Conservation (phyloP, 92 coral and sea anemone species). For the Palythoa caribaeorum region DNA sequence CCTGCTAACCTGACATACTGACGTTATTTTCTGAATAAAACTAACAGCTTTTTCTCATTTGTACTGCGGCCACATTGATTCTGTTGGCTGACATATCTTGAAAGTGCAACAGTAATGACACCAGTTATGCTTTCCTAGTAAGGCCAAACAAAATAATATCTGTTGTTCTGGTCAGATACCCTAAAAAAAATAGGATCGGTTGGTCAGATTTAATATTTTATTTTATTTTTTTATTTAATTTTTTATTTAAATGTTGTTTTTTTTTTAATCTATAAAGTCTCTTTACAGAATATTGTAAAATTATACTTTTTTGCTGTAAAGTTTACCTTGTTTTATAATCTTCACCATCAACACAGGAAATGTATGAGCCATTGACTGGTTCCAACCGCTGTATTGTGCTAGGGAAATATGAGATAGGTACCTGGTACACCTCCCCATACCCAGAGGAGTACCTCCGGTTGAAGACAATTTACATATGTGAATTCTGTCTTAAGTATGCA, state of each 20-base stretch:
- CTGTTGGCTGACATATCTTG: too few species aligned
- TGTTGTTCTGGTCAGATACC: too few species aligned
- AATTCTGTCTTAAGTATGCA: slow-evolving; percentile 96
- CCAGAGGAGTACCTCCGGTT: slow-evolving; percentile 97
- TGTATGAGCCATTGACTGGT: slow-evolving; percentile 68
- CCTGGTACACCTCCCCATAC: slow-evolving; percentile 99
- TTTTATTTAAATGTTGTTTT: background rate
- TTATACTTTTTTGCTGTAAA: background rate
- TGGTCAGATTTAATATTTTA: too few species aligned
- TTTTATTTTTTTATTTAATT: background rate
- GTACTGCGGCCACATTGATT: too few species aligned
- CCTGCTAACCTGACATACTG: too few species aligned
- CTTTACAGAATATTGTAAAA: background rate
- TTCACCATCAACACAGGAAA: slow-evolving; percentile 45
- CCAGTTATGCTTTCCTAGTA: too few species aligned
- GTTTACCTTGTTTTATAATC: background rate
- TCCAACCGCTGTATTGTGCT: slow-evolving; percentile 85
- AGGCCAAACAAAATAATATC: too few species aligned
- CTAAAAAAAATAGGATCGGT: too few species aligned
- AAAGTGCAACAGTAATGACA: too few species aligned
- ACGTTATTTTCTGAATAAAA: too few species aligned
- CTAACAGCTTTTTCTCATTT: too few species aligned
- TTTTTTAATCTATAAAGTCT: too few species aligned
- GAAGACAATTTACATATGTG: slow-evolving; percentile 93
- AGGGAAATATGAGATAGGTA: slow-evolving; percentile 90